Evolutionary conservation across 2,113 vertebrate species (phyloP).

Genomic region (Mirounga angustirostris): DNA sequence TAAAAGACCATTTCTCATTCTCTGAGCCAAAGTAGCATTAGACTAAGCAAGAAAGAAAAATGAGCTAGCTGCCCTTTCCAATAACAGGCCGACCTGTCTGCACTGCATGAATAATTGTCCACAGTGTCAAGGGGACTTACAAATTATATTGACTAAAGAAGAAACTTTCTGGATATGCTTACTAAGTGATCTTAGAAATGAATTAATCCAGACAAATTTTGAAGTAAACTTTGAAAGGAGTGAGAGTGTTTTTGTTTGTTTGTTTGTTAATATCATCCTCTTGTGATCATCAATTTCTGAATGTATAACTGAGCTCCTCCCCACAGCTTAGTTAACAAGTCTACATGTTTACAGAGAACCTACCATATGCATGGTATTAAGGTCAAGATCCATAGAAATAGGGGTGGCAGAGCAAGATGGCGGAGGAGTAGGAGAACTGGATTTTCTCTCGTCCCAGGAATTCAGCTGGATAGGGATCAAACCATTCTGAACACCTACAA

Average conservation of each 20-base stretch:
- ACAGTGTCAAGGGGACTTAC: background rate
- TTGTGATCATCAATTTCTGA: background rate
- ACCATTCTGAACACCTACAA: too few species aligned
- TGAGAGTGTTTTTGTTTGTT: background rate
- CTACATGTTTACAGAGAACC: background rate
- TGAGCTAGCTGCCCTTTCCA: slow-evolving; percentile 60
- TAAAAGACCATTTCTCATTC: slow-evolving; percentile 51
- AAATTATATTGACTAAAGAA: background rate
- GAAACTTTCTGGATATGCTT: background rate
- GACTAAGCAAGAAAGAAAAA: slow-evolving; percentile 66
- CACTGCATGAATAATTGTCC: slow-evolving; percentile 27
- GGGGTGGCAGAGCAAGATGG: too few species aligned
- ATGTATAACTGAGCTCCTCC: background rate
- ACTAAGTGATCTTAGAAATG: background rate
- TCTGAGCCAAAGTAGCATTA: slow-evolving; percentile 13
- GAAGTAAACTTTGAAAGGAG: background rate
- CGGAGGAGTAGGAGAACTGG: too few species aligned
- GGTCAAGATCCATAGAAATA: background rate
- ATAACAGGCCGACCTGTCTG: background rate
- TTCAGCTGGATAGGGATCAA: too few species aligned
- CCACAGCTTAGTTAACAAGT: background rate
- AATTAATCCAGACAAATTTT: background rate
- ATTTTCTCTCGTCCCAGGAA: too few species aligned
- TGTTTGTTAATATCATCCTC: background rate
- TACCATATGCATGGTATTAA: background rate